Base-by-base conservation (phyloP, 2,888 invertebrate species). In the Philhelius pedissequus region DNA sequence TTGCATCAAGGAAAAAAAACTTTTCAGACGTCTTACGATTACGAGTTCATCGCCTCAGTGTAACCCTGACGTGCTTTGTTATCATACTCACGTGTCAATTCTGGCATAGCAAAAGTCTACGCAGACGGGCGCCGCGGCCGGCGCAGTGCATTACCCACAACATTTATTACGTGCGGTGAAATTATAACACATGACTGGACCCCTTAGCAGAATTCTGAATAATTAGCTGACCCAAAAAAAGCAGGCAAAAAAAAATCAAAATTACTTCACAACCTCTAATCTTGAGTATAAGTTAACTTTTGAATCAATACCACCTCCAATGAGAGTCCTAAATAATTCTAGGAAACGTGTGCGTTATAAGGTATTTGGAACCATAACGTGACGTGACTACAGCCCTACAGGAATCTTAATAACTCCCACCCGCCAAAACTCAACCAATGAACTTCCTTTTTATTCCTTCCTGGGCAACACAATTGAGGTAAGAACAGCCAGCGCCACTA, bases 401-500 rank as follows among this genome's bases (percentile, higher is more conserved):
- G 32, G 69, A 76, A 64, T 76, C 58, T 64, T 20, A 56, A n/a
- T 54, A 35, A 32, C 40, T 58, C 22, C 32, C 35, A 35, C 35
- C 35, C 30, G n/a, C 52, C 52, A 48, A 74, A 52, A 56, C 54
- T n/a, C 54, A 75, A 76, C 64, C 56, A 77, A 70, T 71, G 62
- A 71, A 45, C 52, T 82, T 71, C 73, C 73, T 22, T 68, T 71
- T 71, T 64, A 58, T 80, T 75, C 70, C 64, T 78, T 82, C 81
- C 76, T 81, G 64, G 48, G 62, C 35, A 60, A 71, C 64, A 58
- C 50, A 73, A 78, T 66, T 73, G 60, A 45, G 78, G 78, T 82
- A 73, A 78, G 68, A 78, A 82, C 45, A 78, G 76, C n/a, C n/a
- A n/a, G 73, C 35, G 18, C 78, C 73, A 66, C 77, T 66, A 68